These are phyloP conservation scores for Pandion haliaetus DNA, from an alignment of 2,113 vertebrate genomes.

Conservation along the genomic window DNA sequence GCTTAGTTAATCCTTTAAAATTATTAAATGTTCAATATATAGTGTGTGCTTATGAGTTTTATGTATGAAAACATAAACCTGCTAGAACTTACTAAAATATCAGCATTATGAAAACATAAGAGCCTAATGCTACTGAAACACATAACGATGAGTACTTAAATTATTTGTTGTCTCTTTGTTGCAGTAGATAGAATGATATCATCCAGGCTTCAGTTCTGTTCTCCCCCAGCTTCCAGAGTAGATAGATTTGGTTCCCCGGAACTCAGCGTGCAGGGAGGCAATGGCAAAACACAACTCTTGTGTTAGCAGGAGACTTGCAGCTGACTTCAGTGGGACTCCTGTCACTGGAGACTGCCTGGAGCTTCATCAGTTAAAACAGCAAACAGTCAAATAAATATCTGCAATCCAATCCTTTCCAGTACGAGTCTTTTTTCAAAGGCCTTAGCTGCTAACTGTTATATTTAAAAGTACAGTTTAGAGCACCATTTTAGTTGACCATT, in stretches of 20 bases:
- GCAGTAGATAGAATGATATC: not conserved
- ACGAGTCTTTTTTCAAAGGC: not conserved
- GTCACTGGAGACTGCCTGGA: not conserved
- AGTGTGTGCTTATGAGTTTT: not conserved
- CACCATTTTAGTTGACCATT: fast-evolving
- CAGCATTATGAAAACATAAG: not conserved
- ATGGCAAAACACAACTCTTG: not conserved
- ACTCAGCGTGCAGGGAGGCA: fast-evolving
- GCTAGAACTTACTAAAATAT: not conserved
- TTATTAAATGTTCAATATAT: not conserved
- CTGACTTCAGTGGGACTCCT: not conserved
- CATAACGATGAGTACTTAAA: not conserved
- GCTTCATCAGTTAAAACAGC: not conserved
- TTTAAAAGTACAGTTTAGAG: not conserved
- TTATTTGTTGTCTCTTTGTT: not conserved
- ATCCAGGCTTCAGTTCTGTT: not conserved
- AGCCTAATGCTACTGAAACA: not conserved
- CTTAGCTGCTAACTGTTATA: not conserved
- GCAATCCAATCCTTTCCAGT: not conserved
- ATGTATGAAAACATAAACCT: not conserved
- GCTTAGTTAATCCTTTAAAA: not conserved
- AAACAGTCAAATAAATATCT: not conserved
- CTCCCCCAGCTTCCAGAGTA: not conserved
- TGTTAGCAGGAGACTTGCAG: not conserved
- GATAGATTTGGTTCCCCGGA: not conserved